Evolutionary conservation across 1,140 invertebrate genomes (phyloP).

Genomic region (Bombus turneri): DNA sequence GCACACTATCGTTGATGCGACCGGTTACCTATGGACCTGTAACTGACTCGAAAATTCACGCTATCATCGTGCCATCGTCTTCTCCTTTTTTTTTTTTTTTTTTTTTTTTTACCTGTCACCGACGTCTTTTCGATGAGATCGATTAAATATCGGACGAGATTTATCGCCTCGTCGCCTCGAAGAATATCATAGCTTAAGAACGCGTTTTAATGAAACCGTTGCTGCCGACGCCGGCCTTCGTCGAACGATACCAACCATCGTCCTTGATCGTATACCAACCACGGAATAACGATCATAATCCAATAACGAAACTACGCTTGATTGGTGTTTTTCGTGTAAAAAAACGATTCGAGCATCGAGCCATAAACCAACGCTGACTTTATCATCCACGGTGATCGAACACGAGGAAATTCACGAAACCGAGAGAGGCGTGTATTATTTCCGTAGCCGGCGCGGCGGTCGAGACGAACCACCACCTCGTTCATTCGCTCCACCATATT

Average conservation of each 20-base stretch:
- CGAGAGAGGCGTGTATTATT: constrained; percentile 13
- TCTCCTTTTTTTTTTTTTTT: constrained; percentile 20
- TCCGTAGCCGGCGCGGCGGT: not conserved
- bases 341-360: constrained; percentile 47
- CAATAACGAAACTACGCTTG: constrained; percentile 50
- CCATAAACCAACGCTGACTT: constrained; percentile 43
- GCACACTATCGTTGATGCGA: constrained; percentile 14
- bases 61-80: constrained; percentile 67
- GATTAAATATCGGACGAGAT: constrained; percentile 34
- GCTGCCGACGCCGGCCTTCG: not conserved
- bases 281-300: constrained; percentile 45
- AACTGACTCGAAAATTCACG: constrained; percentile 74
- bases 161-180: constrained; percentile 24
- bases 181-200: not conserved
- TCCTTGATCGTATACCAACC: constrained; percentile 5
- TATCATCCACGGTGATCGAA: constrained; percentile 46
- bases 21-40: constrained; percentile 63
- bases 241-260: not conserved
- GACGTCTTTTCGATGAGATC: constrained; percentile 32
- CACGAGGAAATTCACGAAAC: constrained; percentile 43
- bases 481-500: constrained; percentile 23
- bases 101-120: not conserved
- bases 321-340: constrained; percentile 54
- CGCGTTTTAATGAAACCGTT: constrained; percentile 23
- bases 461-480: constrained; percentile 11